Evolutionary conservation across 2,113 vertebrate species (phyloP).

Genomic region (Progne subis): DNA sequence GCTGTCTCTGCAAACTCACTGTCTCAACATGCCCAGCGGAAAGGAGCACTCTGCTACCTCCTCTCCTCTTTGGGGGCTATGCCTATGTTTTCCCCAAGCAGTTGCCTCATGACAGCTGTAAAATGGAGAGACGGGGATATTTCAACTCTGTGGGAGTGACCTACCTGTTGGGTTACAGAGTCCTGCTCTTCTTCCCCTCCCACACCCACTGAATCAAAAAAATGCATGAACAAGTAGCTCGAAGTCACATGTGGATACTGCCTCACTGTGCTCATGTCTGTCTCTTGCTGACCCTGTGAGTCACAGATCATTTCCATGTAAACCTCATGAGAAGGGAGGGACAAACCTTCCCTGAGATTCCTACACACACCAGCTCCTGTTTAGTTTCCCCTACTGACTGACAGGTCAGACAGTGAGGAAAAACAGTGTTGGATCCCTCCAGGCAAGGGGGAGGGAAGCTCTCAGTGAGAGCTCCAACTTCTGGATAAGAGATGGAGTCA

Average conservation of each 20-base stretch:
- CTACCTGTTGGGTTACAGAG: neutral
- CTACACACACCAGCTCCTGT: neutral
- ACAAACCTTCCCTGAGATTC: neutral
- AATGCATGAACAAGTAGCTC: neutral
- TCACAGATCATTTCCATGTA: neutral
- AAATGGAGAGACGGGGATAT: neutral
- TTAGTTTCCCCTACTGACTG: neutral
- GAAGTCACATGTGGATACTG: fast-evolving
- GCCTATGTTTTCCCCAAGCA: neutral
- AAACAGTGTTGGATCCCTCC: neutral
- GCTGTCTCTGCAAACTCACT: neutral
- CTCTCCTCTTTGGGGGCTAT: neutral
- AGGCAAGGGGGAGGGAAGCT: neutral
- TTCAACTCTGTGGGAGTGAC: neutral
- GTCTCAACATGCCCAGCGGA: neutral
- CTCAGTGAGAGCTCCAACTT: neutral
- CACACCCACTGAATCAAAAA: neutral
- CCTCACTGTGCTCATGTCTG: neutral
- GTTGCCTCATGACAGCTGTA: neutral
- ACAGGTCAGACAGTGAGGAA: neutral
- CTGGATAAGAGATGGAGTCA: neutral
- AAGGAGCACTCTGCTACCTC: neutral
- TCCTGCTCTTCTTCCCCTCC: neutral
- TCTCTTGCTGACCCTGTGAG: neutral
- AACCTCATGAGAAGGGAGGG: neutral